Evolutionary conservation across 2,113 vertebrate genomes (phyloP).

Genomic region (Indri indri): DNA sequence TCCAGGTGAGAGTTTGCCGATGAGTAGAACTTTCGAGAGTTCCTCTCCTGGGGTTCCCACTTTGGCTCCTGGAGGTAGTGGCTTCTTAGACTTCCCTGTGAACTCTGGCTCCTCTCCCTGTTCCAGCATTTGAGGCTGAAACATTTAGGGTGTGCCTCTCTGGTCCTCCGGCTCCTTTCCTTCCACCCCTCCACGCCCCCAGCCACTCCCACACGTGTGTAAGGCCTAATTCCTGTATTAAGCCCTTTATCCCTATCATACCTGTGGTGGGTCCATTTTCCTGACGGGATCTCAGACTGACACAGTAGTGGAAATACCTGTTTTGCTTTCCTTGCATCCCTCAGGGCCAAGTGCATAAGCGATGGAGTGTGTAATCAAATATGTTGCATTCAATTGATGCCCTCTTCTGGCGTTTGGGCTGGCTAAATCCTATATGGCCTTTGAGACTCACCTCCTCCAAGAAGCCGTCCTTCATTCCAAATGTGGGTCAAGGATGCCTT

Average conservation of each 20-base stretch:
- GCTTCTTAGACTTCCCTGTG: neutral
- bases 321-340: neutral
- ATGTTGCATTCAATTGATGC: neutral
- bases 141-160: neutral
- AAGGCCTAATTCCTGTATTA: neutral
- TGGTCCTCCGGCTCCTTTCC: neutral
- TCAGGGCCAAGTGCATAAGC: neutral
- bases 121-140: neutral
- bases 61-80: neutral
- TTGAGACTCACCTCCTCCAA: constrained; percentile 1
- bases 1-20: neutral
- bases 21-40: too few relatives aligned
- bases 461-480: neutral
- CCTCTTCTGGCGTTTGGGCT: neutral
- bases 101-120: neutral
- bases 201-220: neutral
- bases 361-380: neutral
- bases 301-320: neutral
- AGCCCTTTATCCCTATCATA: neutral
- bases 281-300: neutral
- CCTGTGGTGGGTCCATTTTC: neutral
- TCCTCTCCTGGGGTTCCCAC: too few relatives aligned
- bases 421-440: neutral
- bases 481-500: neutral
- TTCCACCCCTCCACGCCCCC: neutral